Percentiles rank a stretch among this genome's conserved stretches.
Evolutionary conservation across 2,797 vertebrate species (phyloP).

Genomic region (Clarias laeviceps): DNA sequence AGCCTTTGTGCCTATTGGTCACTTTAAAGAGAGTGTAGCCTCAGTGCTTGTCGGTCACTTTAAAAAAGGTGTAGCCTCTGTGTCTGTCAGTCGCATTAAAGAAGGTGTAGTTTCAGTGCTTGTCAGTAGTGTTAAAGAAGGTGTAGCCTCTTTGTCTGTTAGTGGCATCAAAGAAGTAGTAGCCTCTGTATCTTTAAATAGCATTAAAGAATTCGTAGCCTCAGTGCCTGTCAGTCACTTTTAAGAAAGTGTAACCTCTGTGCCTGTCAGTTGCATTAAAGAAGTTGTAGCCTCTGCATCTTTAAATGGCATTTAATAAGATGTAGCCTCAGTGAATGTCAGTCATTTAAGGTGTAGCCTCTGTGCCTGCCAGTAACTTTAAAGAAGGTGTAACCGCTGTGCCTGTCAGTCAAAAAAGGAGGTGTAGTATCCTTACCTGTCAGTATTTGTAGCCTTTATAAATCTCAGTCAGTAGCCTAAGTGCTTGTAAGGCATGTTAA

Average conservation of each 20-base stretch:
- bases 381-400: no score
- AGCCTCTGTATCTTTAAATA: no score
- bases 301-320: no score
- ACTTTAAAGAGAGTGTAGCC: no score
- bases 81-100: not conserved
- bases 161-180: rapidly evolving
- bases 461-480: not conserved
- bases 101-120: not conserved
- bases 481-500: not conserved
- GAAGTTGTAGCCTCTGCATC: no score
- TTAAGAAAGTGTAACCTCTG: not conserved
- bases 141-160: not conserved
- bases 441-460: not conserved
- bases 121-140: not conserved
- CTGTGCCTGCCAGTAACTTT: not conserved
- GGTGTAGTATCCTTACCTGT: not conserved
- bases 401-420: not conserved
- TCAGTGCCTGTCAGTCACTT: not conserved
- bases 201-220: not conserved
- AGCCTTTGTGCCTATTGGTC: not conserved
- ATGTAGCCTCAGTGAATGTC: not conserved
- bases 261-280: not conserved
- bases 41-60: no score
- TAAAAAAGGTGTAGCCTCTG: not conserved
- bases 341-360: not conserved